phyloP scores from a whole-genome alignment of 2,113 vertebrate genomes.

The Chlamydotis undulata region DNA sequence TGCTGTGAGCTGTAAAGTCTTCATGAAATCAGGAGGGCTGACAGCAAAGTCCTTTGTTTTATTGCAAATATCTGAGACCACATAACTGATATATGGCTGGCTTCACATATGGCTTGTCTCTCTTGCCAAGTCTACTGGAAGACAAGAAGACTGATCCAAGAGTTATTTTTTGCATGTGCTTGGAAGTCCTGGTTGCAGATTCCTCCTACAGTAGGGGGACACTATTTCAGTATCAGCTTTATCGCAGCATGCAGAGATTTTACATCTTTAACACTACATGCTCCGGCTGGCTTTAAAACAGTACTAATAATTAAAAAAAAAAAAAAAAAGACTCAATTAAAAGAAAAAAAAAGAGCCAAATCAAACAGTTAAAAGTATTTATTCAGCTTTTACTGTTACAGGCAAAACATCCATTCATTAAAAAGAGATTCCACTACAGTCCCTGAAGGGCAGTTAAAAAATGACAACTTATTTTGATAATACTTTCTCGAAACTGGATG shows the following conservation, averaged over 20 bases:
- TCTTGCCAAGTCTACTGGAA: constrained; percentile 71
- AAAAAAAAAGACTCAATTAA: background rate
- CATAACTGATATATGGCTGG: constrained; percentile 66
- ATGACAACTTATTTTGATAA: background rate
- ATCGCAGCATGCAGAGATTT: constrained; percentile 17
- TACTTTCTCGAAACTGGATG: background rate
- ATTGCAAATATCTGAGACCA: constrained; percentile 62
- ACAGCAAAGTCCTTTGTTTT: constrained; percentile 64
- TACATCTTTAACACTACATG: constrained; percentile 20
- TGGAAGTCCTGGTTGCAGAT: constrained; percentile 60
- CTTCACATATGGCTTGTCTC: constrained; percentile 65
- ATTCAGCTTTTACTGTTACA: background rate
- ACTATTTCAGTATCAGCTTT: constrained; percentile 59
- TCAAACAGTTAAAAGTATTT: background rate
- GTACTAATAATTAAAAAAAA: background rate
- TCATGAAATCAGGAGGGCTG: constrained; percentile 36
- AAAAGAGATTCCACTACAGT: background rate
- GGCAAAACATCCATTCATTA: background rate
- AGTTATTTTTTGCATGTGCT: constrained; percentile 66
- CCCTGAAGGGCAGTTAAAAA: background rate
- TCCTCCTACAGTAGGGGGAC: constrained; percentile 54
- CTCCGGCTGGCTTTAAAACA: background rate
- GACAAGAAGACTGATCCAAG: constrained; percentile 60
- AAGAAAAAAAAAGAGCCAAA: background rate
- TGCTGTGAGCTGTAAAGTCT: constrained; percentile 45